These are phyloP conservation scores for Antheraea yamamai DNA, from an alignment of 2,888 invertebrate species.

Conservation along the genomic window DNA sequence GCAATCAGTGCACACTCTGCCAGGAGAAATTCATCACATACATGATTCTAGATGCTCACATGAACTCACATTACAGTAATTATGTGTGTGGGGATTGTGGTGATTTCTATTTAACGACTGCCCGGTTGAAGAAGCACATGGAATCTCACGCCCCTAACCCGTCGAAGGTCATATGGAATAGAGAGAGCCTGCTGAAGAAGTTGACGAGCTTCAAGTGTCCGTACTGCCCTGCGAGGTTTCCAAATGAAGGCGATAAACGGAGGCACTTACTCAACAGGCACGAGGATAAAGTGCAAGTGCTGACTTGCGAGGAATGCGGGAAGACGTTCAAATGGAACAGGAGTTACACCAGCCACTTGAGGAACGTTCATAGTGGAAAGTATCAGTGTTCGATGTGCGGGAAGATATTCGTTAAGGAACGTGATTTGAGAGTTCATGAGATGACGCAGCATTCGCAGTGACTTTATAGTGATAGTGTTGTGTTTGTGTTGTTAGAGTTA, in stretches of 20 bases:
- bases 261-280: constrained; percentile 50
- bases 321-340: constrained; percentile 30
- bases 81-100: constrained; percentile 64
- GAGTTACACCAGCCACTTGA: neutral
- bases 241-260: constrained; percentile 40
- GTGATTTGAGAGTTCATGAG: neutral
- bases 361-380: neutral
- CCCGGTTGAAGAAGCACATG: constrained; percentile 56
- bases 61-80: constrained; percentile 65
- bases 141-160: constrained; percentile 65
- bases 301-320: constrained; percentile 63
- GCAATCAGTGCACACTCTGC: constrained; percentile 51
- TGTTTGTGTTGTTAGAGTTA: neutral
- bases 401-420: neutral
- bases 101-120: constrained; percentile 47
- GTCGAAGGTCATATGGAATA: constrained; percentile 50
- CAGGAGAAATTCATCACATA: constrained; percentile 42
- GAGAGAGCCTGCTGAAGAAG: constrained; percentile 46
- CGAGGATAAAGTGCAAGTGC: constrained; percentile 42
- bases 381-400: neutral
- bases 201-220: constrained; percentile 45
- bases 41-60: constrained; percentile 56
- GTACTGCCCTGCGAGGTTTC: constrained; percentile 52
- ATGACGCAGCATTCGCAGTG: neutral
- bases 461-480: neutral